These are phyloP conservation scores for Mesorhabditis spiculigera DNA, from an alignment of 2,888 invertebrate species.

Conservation along the genomic window DNA sequence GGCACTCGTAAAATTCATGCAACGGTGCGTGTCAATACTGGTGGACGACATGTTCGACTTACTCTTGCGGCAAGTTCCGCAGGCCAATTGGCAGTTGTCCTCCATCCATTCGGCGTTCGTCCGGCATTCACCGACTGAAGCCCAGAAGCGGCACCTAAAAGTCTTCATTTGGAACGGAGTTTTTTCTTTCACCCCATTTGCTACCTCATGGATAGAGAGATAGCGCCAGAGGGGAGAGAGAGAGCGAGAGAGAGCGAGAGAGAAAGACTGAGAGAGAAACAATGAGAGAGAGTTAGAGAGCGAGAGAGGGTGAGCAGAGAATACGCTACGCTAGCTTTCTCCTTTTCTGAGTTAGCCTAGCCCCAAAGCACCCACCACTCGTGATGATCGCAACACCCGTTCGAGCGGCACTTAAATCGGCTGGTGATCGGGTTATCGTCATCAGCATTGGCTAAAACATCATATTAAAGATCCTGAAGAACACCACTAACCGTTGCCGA, in stretches of 20 bases:
- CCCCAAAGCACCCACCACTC: conserved; percentile 46
- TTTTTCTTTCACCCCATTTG: too few species aligned
- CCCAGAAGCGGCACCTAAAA: conserved; percentile 43
- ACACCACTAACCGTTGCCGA: background rate
- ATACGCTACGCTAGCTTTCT: too few species aligned
- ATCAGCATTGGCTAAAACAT: conserved; percentile 23
- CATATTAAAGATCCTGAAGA: conserved; percentile 4
- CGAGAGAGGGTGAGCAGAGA: too few species aligned
- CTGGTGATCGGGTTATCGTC: conserved; percentile 41
- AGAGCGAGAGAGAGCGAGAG: too few species aligned
- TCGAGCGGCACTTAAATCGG: conserved; percentile 52
- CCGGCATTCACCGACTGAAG: conserved; percentile 55
- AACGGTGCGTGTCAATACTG: too few species aligned
- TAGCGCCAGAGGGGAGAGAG: too few species aligned
- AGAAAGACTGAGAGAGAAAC: too few species aligned
- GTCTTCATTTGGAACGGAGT: background rate
- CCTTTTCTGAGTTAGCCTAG: too few species aligned
- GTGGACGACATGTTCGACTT: background rate
- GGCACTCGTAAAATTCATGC: too few species aligned
- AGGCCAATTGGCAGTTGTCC: conserved; percentile 50
- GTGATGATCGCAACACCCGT: conserved; percentile 58
- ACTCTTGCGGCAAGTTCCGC: conserved; percentile 38
- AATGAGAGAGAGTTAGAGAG: too few species aligned
- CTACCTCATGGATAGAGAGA: too few species aligned
- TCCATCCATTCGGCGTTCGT: conserved; percentile 57